phyloP scores from a whole-genome alignment of 37 sponge, comb jelly and placozoan species.

The Corticium candelabrum region DNA sequence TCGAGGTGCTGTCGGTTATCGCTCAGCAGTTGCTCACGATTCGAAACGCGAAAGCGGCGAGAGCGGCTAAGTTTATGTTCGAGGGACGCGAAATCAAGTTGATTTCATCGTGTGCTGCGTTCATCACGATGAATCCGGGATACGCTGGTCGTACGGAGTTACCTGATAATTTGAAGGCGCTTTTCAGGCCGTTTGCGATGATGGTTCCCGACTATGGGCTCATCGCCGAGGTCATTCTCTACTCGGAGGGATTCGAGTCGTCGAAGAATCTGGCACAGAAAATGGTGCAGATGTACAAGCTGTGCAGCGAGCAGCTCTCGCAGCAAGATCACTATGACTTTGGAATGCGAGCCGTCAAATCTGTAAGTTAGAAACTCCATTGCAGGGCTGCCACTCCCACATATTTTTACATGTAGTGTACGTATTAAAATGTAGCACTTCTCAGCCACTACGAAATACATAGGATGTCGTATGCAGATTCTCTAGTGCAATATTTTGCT shows the following conservation, averaged over 20 bases:
- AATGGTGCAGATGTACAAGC: slow-evolving; percentile 98
- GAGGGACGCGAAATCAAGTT: slow-evolving; percentile 97
- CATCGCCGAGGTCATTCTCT: slow-evolving; percentile 97
- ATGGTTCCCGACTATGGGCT: slow-evolving; percentile 99
- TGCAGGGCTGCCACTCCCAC: background rate
- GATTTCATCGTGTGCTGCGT: slow-evolving; percentile 78
- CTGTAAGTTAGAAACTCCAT: slow-evolving; percentile 55
- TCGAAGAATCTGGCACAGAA: slow-evolving; percentile 86
- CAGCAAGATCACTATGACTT: slow-evolving; percentile 99
- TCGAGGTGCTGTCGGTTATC: slow-evolving; percentile 98
- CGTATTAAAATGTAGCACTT: too few relatives aligned
- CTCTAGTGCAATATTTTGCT: too few relatives aligned
- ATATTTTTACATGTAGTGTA: background rate
- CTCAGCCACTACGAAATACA: too few relatives aligned
- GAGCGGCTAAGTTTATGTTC: slow-evolving; percentile 79
- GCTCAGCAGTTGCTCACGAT: slow-evolving; percentile 97
- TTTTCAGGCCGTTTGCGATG: slow-evolving; percentile 99
- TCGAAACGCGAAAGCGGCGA: slow-evolving; percentile 80
- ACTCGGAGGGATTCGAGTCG: slow-evolving; percentile 98
- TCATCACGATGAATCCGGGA: slow-evolving; percentile 99
- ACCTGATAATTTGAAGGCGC: slow-evolving; percentile 96
- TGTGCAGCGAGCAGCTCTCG: slow-evolving; percentile 96
- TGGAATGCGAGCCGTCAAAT: slow-evolving; percentile 98
- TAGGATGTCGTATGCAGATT: too few relatives aligned
- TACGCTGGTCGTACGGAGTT: slow-evolving; percentile 97